Evolutionary conservation across 2,113 vertebrate species (phyloP).

Genomic region (Psettodes erumei): DNA sequence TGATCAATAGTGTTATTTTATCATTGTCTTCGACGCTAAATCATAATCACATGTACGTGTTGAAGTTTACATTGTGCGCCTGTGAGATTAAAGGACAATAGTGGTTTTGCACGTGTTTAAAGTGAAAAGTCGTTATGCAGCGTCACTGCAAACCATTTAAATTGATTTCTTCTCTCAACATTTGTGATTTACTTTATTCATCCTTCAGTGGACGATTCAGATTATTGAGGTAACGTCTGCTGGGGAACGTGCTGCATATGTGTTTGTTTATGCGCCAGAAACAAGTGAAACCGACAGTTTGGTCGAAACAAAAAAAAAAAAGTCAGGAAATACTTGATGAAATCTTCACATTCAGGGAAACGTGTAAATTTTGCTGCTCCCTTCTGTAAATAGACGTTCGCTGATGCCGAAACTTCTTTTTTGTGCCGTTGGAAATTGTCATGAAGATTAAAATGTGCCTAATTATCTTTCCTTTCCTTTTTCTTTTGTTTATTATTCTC

Average conservation of each 20-base stretch:
- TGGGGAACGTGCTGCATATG: too few species aligned
- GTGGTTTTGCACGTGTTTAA: background rate
- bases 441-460: constrained; percentile 25
- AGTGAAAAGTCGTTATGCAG: too few species aligned
- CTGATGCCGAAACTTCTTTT: constrained; percentile 24
- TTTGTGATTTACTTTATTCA: background rate
- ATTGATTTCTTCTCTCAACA: too few species aligned
- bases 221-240: too few species aligned
- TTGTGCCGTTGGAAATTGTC: constrained; percentile 6
- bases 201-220: too few species aligned
- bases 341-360: constrained; percentile 28
- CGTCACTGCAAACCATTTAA: background rate
- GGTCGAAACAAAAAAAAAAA: too few species aligned
- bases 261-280: background rate
- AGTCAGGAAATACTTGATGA: background rate
- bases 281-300: background rate
- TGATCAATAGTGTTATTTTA: constrained; percentile 33
- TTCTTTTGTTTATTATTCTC: too few species aligned
- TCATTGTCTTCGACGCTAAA: background rate
- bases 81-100: background rate
- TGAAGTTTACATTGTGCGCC: constrained; percentile 12
- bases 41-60: background rate
- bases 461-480: background rate
- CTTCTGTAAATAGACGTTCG: constrained; percentile 18
- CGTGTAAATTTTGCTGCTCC: constrained; percentile 1